Evolutionary conservation across 2,888 invertebrate genomes (phyloP), one percentile per base, ranked within the genome.

Genomic region (Keiferia lycopersicella): DNA sequence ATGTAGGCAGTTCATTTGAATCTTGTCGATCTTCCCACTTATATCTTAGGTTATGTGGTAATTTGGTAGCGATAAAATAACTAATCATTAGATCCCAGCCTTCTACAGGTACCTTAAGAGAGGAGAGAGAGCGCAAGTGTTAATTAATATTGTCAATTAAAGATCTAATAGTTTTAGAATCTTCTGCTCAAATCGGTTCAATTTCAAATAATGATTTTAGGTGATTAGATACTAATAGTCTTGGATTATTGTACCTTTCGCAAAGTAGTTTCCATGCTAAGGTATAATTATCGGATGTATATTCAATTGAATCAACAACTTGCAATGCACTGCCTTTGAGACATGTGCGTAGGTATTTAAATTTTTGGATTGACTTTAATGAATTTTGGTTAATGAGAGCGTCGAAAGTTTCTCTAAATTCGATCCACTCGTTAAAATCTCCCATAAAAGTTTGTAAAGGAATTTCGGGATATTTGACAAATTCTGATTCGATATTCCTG

Each of bases 181-280:
- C 26, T 26, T 26, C 26, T 26, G 3, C 26, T 26, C 26, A 6
- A 26, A 26, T 26, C 26, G 26, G 26, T 26, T 26, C 26, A 6
- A 26, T 26, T 4, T 26, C 26, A 26, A 26, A 26, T 26, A 26
- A 26, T 26, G 26, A 26, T 26, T 41, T 41, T 41, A 41, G 6
- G 6, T 41, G 41, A 14, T 41, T 14, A 6, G 3, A 7, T 2
- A 41, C n/a, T 2, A 41, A 8, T 3, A 41, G 2, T 53, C 14
- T 53, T 0, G 53, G 53, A 53, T 53, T 53, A 12, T 53, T 53
- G 14, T 53, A 53, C 6, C 53, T 16, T n/a, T 53, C 53, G 53
- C 53, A 53, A 12, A 41, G 53, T 26, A 53, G 53, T 18, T 53
- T 18, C 53, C 53, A 53, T 18, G 53, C 53, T 7, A 53, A 18